Conservation (phyloP, 2,797 vertebrate species). For the Gymnocypris eckloni region DNA sequence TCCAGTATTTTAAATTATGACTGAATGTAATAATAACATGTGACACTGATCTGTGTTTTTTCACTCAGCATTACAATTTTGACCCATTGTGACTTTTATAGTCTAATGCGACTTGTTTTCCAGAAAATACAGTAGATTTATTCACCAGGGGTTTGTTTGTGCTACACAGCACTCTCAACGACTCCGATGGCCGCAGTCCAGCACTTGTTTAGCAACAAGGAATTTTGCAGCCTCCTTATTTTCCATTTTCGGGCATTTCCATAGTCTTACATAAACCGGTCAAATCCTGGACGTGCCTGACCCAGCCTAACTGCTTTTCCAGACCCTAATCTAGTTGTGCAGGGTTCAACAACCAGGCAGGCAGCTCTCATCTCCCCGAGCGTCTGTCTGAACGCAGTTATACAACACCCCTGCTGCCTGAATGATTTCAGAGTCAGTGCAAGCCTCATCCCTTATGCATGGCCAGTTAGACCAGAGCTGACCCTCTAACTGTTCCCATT, state of each 20-base stretch:
- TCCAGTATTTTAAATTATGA: not conserved
- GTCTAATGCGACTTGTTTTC: not conserved
- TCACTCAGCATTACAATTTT: not conserved
- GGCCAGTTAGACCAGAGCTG: conserved; percentile 49
- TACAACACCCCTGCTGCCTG: conserved; percentile 51
- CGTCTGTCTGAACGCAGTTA: conserved; percentile 57
- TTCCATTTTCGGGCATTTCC: conserved; percentile 42
- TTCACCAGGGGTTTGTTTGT: not conserved
- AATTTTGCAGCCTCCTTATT: conserved; percentile 33
- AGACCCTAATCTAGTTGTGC: conserved; percentile 47
- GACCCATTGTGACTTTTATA: not conserved
- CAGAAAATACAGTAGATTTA: not conserved
- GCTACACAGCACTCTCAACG: not conserved
- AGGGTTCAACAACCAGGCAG: conserved; percentile 55
- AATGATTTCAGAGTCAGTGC: conserved; percentile 51
- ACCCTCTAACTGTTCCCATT: conserved; percentile 47
- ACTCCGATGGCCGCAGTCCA: not conserved
- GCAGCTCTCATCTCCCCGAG: conserved; percentile 40
- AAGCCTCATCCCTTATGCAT: conserved; percentile 54
- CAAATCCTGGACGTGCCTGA: conserved; percentile 34
- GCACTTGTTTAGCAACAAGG: conserved; percentile 33
- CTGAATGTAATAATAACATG: not conserved
- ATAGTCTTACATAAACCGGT: conserved; percentile 44
- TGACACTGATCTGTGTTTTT: not conserved
- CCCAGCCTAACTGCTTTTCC: conserved; percentile 34